Percentiles rank a stretch among this genome's conserved stretches.
Conservation (phyloP, 2,113 vertebrate genomes). For the Canis aureus region DNA sequence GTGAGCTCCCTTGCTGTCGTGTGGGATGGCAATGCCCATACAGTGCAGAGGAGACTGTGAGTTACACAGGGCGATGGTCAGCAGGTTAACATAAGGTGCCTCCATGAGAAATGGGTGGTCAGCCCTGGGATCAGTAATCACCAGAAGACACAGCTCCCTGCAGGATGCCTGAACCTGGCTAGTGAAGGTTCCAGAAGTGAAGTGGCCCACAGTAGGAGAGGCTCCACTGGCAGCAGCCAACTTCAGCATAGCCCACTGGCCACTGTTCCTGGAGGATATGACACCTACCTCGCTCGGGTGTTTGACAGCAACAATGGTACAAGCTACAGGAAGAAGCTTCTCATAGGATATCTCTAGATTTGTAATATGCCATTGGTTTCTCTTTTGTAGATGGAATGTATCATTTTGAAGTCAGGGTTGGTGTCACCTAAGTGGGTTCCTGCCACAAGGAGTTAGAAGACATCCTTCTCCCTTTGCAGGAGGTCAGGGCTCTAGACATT, state of each 20-base stretch:
- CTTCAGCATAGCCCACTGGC: background rate
- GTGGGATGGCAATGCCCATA: background rate
- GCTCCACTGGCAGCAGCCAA: background rate
- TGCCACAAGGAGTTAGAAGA: background rate
- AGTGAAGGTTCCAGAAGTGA: background rate
- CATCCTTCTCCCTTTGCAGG: background rate
- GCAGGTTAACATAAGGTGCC: background rate
- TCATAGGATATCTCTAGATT: background rate
- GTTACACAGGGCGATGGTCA: no score
- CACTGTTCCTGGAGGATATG: background rate
- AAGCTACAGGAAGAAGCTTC: background rate
- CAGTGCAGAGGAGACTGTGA: background rate
- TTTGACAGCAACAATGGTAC: background rate
- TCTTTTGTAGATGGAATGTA: background rate
- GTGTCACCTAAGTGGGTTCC: background rate
- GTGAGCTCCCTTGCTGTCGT: background rate
- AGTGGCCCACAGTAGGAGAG: fast-evolving
- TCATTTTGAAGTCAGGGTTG: background rate
- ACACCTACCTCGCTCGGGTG: background rate
- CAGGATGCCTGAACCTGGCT: background rate
- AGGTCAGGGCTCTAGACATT: background rate
- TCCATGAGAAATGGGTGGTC: background rate
- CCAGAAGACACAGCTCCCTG: no score
- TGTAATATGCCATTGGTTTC: background rate
- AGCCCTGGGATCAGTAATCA: background rate